A percentile compares a stretch with the other conserved stretches of the same genome.
These are phyloP conservation scores for Coccyzus lansbergi DNA, from an alignment of 2,797 vertebrate species.

Conservation along the genomic window DNA sequence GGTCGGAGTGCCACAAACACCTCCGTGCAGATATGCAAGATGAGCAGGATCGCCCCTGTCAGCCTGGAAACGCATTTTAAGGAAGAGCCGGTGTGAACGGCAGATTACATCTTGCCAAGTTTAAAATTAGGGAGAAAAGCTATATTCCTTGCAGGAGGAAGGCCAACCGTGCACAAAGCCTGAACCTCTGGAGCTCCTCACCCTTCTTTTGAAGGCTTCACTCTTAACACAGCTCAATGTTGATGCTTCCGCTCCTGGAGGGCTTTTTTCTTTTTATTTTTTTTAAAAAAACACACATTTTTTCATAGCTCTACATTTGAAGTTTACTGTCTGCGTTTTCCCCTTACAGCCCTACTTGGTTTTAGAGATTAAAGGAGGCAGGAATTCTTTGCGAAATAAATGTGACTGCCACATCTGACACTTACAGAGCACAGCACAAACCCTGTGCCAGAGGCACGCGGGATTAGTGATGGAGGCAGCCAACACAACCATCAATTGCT, in stretches of 20 bases:
- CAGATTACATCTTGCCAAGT: background rate
- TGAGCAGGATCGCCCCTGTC: background rate
- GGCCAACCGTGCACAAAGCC: fast-evolving
- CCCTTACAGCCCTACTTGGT: slow-evolving; percentile 40
- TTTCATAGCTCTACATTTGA: slow-evolving; percentile 27
- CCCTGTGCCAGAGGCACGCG: slow-evolving; percentile 52
- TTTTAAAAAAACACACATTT: background rate
- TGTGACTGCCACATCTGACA: slow-evolving; percentile 38
- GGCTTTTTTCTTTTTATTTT: background rate
- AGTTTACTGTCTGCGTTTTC: slow-evolving; percentile 52
- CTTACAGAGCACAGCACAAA: slow-evolving; percentile 40
- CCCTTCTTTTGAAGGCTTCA: background rate
- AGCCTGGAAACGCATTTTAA: background rate
- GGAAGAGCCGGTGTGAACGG: background rate
- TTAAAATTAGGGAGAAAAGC: background rate
- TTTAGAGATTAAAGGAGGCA: slow-evolving; percentile 51
- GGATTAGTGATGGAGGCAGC: slow-evolving; percentile 45
- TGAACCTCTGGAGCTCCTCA: background rate
- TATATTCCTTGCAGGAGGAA: background rate
- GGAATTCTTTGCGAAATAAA: slow-evolving; percentile 23
- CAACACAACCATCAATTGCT: slow-evolving; percentile 30
- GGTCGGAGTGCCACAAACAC: background rate
- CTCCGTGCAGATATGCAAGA: background rate
- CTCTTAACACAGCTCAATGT: background rate
- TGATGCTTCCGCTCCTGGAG: slow-evolving; percentile 28